A percentile compares a stretch with the other conserved stretches of the same genome.
These are phyloP conservation scores for Teleogryllus occipitalis DNA, from an alignment of 1,140 invertebrate genomes.

Conservation along the genomic window DNA sequence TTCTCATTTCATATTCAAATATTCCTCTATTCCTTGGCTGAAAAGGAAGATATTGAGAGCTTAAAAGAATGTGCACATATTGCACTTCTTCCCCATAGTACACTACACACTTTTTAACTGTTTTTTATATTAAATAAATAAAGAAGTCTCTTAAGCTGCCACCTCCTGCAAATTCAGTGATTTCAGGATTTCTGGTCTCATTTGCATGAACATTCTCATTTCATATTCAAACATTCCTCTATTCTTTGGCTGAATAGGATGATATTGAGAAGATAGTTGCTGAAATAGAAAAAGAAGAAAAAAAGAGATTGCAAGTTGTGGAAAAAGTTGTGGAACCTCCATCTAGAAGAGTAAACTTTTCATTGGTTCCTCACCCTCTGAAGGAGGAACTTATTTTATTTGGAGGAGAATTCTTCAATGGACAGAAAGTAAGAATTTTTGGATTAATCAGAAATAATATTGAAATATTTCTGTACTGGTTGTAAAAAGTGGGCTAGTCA, in stretches of 20 bases:
- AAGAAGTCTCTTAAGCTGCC: neutral
- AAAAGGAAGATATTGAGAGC: conserved; percentile 79
- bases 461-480: too few species aligned
- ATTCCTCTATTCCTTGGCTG: neutral
- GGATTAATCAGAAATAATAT: too few species aligned
- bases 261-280: conserved; percentile 78
- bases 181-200: too few species aligned
- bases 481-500: too few species aligned
- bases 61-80: too few species aligned
- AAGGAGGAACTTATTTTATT: conserved; percentile 85
- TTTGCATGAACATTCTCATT: conserved; percentile 11
- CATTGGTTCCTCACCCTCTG: conserved; percentile 70
- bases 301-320: conserved; percentile 55
- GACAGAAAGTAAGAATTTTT: conserved; percentile 57
- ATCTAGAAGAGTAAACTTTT: conserved; percentile 68
- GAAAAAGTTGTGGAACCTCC: conserved; percentile 62
- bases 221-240: neutral
- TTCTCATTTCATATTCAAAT: neutral
- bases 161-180: neutral
- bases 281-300: conserved; percentile 72
- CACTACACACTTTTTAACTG: too few species aligned
- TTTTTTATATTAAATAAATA: neutral
- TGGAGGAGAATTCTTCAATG: conserved; percentile 89
- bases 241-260: conserved; percentile 47
- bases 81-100: too few species aligned